Conservation (phyloP, 2,797 vertebrate genomes). For the Artibeus jamaicensis region DNA sequence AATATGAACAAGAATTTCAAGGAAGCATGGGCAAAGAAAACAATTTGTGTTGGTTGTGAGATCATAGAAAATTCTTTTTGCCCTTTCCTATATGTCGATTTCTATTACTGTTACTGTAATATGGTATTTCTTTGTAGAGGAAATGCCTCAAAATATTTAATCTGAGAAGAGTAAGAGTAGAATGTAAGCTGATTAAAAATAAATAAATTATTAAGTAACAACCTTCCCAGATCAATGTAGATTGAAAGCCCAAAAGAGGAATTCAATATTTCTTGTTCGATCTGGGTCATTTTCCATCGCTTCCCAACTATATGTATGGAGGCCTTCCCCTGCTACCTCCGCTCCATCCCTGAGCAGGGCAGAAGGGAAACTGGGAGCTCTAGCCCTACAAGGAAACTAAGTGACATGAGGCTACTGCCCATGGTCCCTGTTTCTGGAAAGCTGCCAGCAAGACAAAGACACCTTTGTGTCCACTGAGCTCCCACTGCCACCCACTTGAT, state of each 20-base stretch:
- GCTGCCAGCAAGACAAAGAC: neutral
- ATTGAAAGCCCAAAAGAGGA: neutral
- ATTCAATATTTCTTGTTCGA: neutral
- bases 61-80: neutral
- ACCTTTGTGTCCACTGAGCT: neutral
- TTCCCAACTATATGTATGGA: neutral
- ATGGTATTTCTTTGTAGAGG: neutral
- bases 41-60: neutral
- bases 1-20: conserved; percentile 26
- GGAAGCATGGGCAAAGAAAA: conserved; percentile 41
- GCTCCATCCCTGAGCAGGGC: neutral
- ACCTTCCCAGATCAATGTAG: neutral
- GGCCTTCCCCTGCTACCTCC: neutral
- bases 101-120: neutral
- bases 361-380: neutral
- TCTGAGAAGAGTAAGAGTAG: neutral
- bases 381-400: neutral
- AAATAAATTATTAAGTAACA: neutral
- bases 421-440: neutral
- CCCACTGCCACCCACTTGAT: neutral
- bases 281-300: neutral
- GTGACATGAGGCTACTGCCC: neutral
- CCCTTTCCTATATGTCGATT: conserved; percentile 10
- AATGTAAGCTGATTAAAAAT: conserved; percentile 6
- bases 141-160: conserved; percentile 19